A percentile compares a stretch with the other conserved stretches of the same genome.
These are phyloP conservation scores for Archips xylosteana DNA, from an alignment of 2,888 invertebrate genomes.

Conservation along the genomic window DNA sequence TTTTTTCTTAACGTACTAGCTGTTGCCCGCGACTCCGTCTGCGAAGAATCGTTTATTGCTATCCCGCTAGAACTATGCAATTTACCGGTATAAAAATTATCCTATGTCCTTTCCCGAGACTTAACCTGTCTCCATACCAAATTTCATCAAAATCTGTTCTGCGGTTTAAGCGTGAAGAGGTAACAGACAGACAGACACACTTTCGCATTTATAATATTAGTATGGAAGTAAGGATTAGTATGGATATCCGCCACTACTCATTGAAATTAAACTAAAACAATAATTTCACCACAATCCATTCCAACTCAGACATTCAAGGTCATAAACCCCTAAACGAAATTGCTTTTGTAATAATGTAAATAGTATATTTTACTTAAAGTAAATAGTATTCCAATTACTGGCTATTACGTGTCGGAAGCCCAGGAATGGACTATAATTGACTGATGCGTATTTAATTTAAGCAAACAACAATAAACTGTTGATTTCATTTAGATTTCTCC, in stretches of 20 bases:
- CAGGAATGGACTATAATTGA: background rate
- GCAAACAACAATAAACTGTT: constrained; percentile 4
- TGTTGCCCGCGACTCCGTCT: too few species aligned
- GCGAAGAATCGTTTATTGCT: too few species aligned
- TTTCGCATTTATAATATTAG: too few species aligned
- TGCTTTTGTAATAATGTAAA: background rate
- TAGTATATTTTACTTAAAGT: background rate
- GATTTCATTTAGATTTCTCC: constrained; percentile 19
- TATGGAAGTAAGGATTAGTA: too few species aligned
- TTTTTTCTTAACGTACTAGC: too few species aligned
- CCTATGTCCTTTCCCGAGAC: too few species aligned
- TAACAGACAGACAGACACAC: too few species aligned
- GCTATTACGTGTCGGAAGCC: constrained; percentile 6
- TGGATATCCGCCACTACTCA: background rate
- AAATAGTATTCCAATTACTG: constrained; percentile 12
- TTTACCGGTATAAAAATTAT: too few species aligned
- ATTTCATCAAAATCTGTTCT: too few species aligned
- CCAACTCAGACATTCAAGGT: background rate
- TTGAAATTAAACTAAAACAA: background rate
- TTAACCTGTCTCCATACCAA: too few species aligned
- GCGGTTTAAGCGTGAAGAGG: too few species aligned
- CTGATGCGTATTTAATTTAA: constrained; percentile 16
- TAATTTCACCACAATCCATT: background rate
- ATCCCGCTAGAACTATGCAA: too few species aligned
- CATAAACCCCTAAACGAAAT: background rate